These are phyloP conservation scores for Cremastobaeus sp. DNA, from an alignment of 2,888 invertebrate genomes.

Conservation along the genomic window DNA sequence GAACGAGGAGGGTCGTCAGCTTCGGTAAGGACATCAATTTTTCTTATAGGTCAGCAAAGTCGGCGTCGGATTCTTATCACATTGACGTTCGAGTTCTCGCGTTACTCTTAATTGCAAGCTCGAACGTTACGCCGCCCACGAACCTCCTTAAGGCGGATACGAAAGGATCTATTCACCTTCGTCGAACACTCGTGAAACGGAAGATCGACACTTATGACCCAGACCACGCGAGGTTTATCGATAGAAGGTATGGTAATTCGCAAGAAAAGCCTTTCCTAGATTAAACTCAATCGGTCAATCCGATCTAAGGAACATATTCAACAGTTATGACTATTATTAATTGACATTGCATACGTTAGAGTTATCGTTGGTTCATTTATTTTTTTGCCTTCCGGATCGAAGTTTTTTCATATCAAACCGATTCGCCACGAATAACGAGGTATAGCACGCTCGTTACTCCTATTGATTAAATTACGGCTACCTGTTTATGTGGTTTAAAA, in stretches of 20 bases:
- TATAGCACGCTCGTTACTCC: conserved; percentile 31
- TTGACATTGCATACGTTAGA: conserved; percentile 41
- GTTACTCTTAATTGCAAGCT: conserved; percentile 74
- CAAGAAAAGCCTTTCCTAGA: conserved; percentile 50
- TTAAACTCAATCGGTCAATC: conserved; percentile 44
- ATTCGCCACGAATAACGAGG: too few relatives aligned
- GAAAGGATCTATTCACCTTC: conserved; percentile 60
- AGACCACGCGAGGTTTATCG: conserved; percentile 58
- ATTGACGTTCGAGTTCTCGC: conserved; percentile 67
- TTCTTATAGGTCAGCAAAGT: conserved; percentile 72
- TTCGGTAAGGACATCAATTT: conserved; percentile 71
- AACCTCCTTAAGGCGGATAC: conserved; percentile 64
- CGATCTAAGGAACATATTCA: conserved; percentile 46
- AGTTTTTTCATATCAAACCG: too few relatives aligned
- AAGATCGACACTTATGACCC: conserved; percentile 62
- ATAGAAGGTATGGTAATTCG: conserved; percentile 56
- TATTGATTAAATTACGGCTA: conserved; percentile 36
- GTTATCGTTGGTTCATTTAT: too few relatives aligned
- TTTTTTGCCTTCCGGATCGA: background rate
- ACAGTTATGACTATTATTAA: conserved; percentile 53
- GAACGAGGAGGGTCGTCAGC: conserved; percentile 41
- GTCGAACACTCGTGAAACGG: conserved; percentile 61
- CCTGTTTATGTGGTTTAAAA: conserved; percentile 62
- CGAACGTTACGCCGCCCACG: conserved; percentile 69
- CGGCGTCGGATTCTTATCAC: conserved; percentile 68